phyloP scores from a whole-genome alignment of 2,113 vertebrate genomes.

The Plecotus auritus region DNA sequence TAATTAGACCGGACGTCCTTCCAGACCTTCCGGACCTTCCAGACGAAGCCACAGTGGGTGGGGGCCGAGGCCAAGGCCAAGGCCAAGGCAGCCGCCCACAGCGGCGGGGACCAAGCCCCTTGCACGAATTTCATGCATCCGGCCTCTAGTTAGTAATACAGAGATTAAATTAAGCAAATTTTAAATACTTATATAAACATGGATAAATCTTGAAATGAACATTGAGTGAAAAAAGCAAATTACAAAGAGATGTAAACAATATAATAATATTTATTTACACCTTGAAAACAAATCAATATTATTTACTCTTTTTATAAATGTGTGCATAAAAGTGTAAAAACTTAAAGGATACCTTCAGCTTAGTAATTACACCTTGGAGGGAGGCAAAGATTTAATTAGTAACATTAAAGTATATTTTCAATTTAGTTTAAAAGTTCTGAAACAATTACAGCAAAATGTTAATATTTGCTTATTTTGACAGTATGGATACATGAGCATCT shows the following conservation, averaged over 20 bases:
- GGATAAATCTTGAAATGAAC: background rate
- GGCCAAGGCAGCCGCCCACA: too few species aligned
- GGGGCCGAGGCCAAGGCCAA: too few species aligned
- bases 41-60: too few species aligned
- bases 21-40: too few species aligned
- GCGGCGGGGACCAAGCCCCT: too few species aligned
- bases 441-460: background rate
- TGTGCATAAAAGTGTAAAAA: background rate
- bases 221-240: background rate
- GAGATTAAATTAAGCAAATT: background rate
- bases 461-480: background rate
- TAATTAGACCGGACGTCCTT: too few species aligned
- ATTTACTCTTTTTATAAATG: background rate
- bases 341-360: background rate
- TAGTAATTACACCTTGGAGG: background rate
- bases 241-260: background rate
- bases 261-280: background rate
- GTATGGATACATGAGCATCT: background rate
- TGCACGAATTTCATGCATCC: too few species aligned
- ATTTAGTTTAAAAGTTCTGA: background rate
- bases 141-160: background rate
- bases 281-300: slow-evolving; percentile 3
- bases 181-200: background rate
- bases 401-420: background rate
- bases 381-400: background rate